Conservation (phyloP, 2,888 invertebrate species). For the Drosophila trichaetosa region DNA sequence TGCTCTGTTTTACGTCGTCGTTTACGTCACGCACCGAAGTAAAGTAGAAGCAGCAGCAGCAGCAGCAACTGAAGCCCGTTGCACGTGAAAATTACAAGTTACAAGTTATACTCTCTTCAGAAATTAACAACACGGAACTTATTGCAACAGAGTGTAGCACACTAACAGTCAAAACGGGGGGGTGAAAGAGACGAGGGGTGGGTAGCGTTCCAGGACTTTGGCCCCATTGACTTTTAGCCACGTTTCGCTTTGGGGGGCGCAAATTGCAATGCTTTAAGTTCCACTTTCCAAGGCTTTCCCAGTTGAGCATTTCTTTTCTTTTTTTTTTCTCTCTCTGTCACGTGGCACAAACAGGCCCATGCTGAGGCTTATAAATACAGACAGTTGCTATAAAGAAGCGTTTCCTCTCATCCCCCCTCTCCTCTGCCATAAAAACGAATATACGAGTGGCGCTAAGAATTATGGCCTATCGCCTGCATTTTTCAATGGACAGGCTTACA, state of each 20-base stretch:
- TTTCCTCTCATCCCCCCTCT: constrained; percentile 6
- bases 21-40: constrained; percentile 68
- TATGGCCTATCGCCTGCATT: constrained; percentile 46
- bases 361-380: not conserved
- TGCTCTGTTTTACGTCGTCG: constrained; percentile 70
- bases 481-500: constrained; percentile 37
- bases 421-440: constrained; percentile 46
- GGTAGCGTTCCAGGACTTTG: constrained; percentile 19
- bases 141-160: constrained; percentile 59
- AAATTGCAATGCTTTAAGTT: constrained; percentile 51
- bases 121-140: constrained; percentile 82
- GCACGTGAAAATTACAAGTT: constrained; percentile 70
- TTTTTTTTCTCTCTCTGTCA: constrained; percentile 32
- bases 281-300: constrained; percentile 29
- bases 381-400: constrained; percentile 17
- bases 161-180: not conserved
- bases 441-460: constrained; percentile 48
- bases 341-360: constrained; percentile 25
- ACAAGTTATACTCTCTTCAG: constrained; percentile 78
- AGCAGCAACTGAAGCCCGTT: constrained; percentile 52
- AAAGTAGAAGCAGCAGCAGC: constrained; percentile 47
- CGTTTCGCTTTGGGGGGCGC: constrained; percentile 30
- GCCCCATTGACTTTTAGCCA: constrained; percentile 68
- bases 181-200: not conserved
- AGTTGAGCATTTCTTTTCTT: constrained; percentile 20